Conservation (phyloP, 2,888 invertebrate species). For the Diabrotica balteata region DNA sequence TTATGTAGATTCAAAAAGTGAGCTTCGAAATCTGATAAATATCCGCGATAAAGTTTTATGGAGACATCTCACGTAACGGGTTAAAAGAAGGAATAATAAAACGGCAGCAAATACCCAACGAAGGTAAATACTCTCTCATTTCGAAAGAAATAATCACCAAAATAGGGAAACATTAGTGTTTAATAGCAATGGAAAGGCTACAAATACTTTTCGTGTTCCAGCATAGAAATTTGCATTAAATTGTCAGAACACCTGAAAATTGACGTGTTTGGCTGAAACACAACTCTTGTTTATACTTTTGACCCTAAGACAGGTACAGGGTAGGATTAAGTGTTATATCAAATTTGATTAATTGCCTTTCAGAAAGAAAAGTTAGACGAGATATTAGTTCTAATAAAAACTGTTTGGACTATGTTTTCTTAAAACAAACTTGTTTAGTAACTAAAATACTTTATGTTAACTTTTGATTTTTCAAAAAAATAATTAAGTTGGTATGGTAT, state of each 20-base stretch:
- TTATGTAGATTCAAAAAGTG: slow-evolving; percentile 31
- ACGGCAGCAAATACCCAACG: slow-evolving; percentile 26
- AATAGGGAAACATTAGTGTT: slow-evolving; percentile 33
- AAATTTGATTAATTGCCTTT: no score
- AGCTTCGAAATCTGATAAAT: slow-evolving; percentile 35
- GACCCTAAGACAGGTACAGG: neutral
- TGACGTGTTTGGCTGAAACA: slow-evolving; percentile 15
- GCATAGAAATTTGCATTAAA: slow-evolving; percentile 28
- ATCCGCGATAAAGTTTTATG: slow-evolving; percentile 37
- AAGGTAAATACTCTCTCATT: slow-evolving; percentile 30
- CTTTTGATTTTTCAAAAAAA: no score
- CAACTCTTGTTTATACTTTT: slow-evolving; percentile 1
- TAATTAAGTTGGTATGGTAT: no score
- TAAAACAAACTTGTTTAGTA: no score
- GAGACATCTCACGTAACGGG: slow-evolving; percentile 36
- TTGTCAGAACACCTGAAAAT: slow-evolving; percentile 15
- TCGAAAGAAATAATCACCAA: slow-evolving; percentile 33
- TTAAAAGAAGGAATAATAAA: slow-evolving; percentile 35
- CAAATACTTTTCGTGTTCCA: slow-evolving; percentile 29
- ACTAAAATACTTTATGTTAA: no score
- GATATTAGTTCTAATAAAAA: no score
- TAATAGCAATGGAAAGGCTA: slow-evolving; percentile 28
- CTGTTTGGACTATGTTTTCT: no score
- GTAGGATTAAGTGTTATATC: neutral
- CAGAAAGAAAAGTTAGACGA: no score